Evolutionary conservation across 2,888 invertebrate species (phyloP), one percentile per base, ranked within the genome.

Genomic region (Rhagonycha lutea): DNA sequence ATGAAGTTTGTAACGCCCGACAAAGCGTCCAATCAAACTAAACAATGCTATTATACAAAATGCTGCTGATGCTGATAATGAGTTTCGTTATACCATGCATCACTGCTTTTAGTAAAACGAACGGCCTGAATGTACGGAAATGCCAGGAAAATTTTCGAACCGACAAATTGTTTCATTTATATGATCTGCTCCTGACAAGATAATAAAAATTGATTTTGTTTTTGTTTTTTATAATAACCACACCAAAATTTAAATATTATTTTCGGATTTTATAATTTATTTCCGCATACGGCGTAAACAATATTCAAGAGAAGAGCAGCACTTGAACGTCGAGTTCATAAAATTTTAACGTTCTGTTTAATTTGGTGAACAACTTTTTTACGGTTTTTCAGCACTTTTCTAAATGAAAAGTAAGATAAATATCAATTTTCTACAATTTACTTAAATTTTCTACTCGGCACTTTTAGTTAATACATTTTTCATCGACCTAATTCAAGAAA

Each of bases 81-180:
- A 71, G 75, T 70, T 68, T 68, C 70, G 63, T 75, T 73, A 47
- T 73, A 29, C 61, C 71, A 70, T 69, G 70, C 70, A 72, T 67
- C 65, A 29, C 29, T 72, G 70, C 62, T 26, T 67, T 71, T 26
- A 47, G 47, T n/a, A 68, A 70, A 70, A 28, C 28, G 61, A 63
- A 70, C 61, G 28, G 63, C 28, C 11, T 47, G 63, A 70, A 62
- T 70, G 9, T 69, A 14, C 14, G 68, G 23, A 23, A 61, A 60
- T 72, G 67, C 63, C 32, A 67, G 62, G 11, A 61, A 68, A 73
- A 61, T 73, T 69, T 61, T 61, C 14, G 23, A 69, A 62, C 61
- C 73, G 73, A 73, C 68, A 73, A 73, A 73, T 73, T 73, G 73
- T 73, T 68, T 73, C 61, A 62, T 62, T 69, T 62, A 62, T 73